Evolutionary conservation across 1,140 invertebrate genomes (phyloP).

Genomic region (Solenopsis invicta): DNA sequence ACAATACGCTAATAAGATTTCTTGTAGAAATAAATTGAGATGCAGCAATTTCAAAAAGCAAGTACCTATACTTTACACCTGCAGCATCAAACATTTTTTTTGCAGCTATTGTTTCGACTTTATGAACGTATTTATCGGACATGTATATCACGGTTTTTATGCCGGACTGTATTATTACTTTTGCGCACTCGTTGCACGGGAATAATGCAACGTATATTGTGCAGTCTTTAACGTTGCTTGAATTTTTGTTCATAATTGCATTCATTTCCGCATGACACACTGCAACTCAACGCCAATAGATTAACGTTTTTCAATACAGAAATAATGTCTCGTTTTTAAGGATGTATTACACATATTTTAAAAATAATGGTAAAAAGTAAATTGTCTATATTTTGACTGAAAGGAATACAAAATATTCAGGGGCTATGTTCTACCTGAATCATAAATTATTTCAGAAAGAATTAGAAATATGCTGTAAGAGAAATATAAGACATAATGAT

Average conservation of each 20-base stretch:
- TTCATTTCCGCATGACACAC: conserved; percentile 99
- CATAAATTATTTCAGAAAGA: too few species aligned
- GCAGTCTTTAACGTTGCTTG: conserved; percentile 92
- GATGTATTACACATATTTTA: too few species aligned
- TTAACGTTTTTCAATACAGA: neutral
- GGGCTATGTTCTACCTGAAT: too few species aligned
- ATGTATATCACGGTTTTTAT: conserved; percentile 94
- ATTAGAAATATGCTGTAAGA: too few species aligned
- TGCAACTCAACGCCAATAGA: conserved; percentile 85
- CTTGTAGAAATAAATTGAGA: conserved; percentile 1
- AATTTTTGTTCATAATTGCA: conserved; percentile 97
- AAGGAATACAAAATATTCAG: too few species aligned
- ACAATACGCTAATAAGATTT: neutral
- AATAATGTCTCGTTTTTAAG: neutral
- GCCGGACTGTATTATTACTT: conserved; percentile 98
- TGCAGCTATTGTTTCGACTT: conserved; percentile 91
- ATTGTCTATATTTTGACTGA: too few species aligned
- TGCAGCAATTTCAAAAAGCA: conserved; percentile 28
- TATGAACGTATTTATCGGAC: conserved; percentile 92
- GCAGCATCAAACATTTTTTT: conserved; percentile 90
- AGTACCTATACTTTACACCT: conserved; percentile 89
- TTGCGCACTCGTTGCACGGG: conserved; percentile 98
- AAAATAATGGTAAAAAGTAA: too few species aligned
- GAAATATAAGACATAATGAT: too few species aligned
- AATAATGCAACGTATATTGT: conserved; percentile 95